Percentiles rank a stretch among this genome's conserved stretches.
Evolutionary conservation across 1,140 invertebrate genomes (phyloP).

Genomic region (Leptopilina clavipes): DNA sequence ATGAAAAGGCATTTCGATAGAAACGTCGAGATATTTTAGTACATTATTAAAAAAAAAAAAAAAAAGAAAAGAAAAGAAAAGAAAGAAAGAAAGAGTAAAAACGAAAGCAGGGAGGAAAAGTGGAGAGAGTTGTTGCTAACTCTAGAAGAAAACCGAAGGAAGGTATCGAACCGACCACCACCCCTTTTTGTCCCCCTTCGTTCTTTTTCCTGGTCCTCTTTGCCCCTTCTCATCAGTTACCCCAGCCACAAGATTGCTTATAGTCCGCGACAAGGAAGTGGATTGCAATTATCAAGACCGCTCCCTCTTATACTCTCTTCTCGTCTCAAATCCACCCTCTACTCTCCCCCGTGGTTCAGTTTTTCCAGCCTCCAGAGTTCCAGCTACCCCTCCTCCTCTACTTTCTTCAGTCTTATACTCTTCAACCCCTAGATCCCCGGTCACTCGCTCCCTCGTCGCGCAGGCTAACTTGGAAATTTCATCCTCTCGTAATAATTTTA

Average conservation of each 20-base stretch:
- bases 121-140: slow-evolving; percentile 8
- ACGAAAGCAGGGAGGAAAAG: slow-evolving; percentile 20
- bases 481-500: slow-evolving; percentile 61
- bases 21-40: too few relatives aligned
- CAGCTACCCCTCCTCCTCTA: not conserved
- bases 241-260: slow-evolving; percentile 52
- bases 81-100: not conserved
- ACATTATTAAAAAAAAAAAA: not conserved
- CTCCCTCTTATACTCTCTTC: slow-evolving; percentile 48
- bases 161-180: slow-evolving; percentile 46
- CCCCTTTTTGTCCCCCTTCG: slow-evolving; percentile 28
- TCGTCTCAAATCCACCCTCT: slow-evolving; percentile 40
- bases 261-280: slow-evolving; percentile 57
- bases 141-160: slow-evolving; percentile 42
- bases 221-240: slow-evolving; percentile 49
- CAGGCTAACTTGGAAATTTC: slow-evolving; percentile 59
- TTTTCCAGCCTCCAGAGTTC: slow-evolving; percentile 45
- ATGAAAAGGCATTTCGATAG: too few relatives aligned
- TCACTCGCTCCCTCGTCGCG: slow-evolving; percentile 53
- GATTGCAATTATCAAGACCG: slow-evolving; percentile 61
- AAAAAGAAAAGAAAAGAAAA: not conserved
- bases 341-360: slow-evolving; percentile 49
- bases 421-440: slow-evolving; percentile 40
- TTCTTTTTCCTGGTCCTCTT: slow-evolving; percentile 39
- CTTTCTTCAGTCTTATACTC: slow-evolving; percentile 1